Base-by-base conservation (phyloP, 2,797 vertebrate genomes). In the Sternarchorhynchus goeldii region DNA sequence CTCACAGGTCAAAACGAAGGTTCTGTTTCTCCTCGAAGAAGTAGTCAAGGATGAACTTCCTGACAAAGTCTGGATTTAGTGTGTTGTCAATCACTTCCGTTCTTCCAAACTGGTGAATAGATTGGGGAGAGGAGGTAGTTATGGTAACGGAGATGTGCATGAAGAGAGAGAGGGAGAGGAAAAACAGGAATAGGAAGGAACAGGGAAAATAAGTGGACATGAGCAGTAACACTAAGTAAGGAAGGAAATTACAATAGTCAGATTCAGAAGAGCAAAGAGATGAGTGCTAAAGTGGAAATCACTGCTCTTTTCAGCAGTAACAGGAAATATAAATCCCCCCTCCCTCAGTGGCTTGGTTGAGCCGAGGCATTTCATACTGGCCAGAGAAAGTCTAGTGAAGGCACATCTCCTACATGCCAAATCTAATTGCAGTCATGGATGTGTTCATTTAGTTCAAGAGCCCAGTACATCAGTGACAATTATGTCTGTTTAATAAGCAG, bases 11-110 rank as follows among this genome's bases (percentile, higher is more conserved):
- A 17, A 98, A 97, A 82, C 97, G 96, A 64, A 98, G 94, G 81
- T 92, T 97, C 91, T 98, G 97, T 85, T 96, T 96, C 91, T 98
- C 96, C 91, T 98, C 97, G 45, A 98, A 98, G 90, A 96, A 97
- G 88, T 97, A 98, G 88, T 98, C 95, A 34, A 98, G 91, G 74
- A 98, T 95, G 82, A 97, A 98, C 87, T 98, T 98, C 85, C 94
- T 93, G 73, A 98, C 95, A 68, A 98, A 98, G 87, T 98, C 97
- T 0, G 97, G 97, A 87, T 98, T 96, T 74, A 98, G 90, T 0
- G 96, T 95, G 91, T 98, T 98, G 92, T 97, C 95, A 8, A 98
- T 98, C 87, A 97, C 95, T 86, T 98, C 96, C 0, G 97, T 98
- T 81, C 96, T 93, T 77, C 96, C 96, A 39, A 98, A 98, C 96